Evolutionary conservation across 2,113 vertebrate species (phyloP), one percentile per base, ranked within the genome.

Genomic region (Cebus imitator): DNA sequence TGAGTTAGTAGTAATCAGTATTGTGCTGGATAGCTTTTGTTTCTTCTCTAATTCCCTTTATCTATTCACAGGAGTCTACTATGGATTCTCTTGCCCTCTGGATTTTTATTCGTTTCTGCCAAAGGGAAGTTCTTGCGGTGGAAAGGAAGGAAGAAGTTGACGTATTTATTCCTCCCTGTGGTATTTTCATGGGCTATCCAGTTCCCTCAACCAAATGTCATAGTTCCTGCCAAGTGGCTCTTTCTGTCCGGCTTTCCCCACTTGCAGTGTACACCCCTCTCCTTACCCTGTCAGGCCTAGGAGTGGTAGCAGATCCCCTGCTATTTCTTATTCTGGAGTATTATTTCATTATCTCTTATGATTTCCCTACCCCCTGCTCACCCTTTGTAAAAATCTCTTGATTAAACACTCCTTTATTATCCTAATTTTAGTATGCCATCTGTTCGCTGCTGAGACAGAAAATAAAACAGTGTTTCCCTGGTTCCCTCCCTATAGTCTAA

Each of bases 401-500:
- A 76, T 86, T 82, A 80, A 87, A 61, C 57, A 8, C 23, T 66
- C 23, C 58, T 87, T 18, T 61, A 83, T 90, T 87, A 87, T 76
- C 17, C 68, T 83, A 95, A 61, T 87, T 87, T 70, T 91, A 84
- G 45, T 88, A 73, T n/a, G 14, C 27, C 70, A 80, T 89, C 45
- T 94, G 66, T 92, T 96, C 85, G 12, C 50, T 96, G 9, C 57
- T 58, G 37, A 32, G 61, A 81, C 35, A 96, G 50, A 84, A 97
- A 92, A 85, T 95, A 40, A 94, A 91, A 78, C 18, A 21, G 6
- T 43, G 58, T 75, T 68, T 52, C 72, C 50, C 27, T 50, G 52
- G 55, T 3, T 89, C 40, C 40, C 32, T 92, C 2, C 32, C 78
- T 80, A 57, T 50, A 25, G 9, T 91, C 72, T 91, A 58, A 70